These are phyloP conservation scores for Bugulina stolonifera DNA, from an alignment of 2,888 invertebrate species.

Conservation along the genomic window DNA sequence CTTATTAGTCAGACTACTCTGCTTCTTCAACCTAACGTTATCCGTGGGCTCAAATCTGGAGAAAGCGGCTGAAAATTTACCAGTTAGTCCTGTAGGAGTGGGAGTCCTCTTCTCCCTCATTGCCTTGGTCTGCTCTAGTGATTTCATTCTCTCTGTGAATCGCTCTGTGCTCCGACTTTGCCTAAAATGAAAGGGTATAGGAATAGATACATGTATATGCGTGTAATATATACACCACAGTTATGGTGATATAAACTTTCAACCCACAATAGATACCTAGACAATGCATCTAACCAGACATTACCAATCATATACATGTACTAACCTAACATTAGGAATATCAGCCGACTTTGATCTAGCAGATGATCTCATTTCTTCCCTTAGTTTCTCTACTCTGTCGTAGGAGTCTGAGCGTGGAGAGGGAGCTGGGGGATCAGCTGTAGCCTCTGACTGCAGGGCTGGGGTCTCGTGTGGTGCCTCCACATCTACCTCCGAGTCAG, in stretches of 20 bases:
- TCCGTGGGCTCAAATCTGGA: constrained; percentile 12
- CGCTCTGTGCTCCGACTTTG: constrained; percentile 6
- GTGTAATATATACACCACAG: neutral
- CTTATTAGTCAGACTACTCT: neutral
- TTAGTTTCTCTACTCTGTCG: constrained; percentile 21
- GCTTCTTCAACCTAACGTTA: neutral
- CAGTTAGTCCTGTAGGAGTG: constrained; percentile 2
- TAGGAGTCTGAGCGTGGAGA: neutral
- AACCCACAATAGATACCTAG: too few species aligned
- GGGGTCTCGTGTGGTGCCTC: neutral
- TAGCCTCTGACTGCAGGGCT: neutral
- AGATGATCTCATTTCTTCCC: constrained; percentile 20
- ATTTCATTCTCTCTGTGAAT: constrained; percentile 19
- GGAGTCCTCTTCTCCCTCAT: constrained; percentile 22
- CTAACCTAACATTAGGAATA: neutral
- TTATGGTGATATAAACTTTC: neutral
- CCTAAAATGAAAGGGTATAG: neutral
- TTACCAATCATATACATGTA: too few species aligned
- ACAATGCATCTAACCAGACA: too few species aligned
- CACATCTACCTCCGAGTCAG: neutral
- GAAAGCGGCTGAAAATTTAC: constrained; percentile 12
- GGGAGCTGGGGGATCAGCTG: neutral
- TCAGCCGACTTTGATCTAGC: neutral
- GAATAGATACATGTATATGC: neutral
- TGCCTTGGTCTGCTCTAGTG: constrained; percentile 3